Percentiles rank a stretch among this genome's conserved stretches.
phyloP scores from a whole-genome alignment of 2,113 vertebrate genomes.

The Anguilla japonica region DNA sequence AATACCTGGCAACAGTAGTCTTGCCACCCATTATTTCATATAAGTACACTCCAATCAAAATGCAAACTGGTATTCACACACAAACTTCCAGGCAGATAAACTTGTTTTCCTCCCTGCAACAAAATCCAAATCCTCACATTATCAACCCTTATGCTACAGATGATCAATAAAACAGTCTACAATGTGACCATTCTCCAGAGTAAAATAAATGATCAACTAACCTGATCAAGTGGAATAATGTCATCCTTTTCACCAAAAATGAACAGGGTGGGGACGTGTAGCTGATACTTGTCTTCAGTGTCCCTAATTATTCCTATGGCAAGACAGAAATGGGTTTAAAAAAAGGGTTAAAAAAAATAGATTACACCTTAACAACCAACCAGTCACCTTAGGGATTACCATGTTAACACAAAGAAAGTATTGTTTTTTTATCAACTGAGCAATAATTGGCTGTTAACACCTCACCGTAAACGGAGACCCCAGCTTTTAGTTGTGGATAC shows the following conservation, averaged over 20 bases:
- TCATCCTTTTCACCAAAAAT: slow-evolving; percentile 79
- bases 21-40: no score
- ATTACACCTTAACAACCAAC: neutral
- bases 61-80: neutral
- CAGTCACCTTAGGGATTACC: neutral
- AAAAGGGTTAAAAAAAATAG: slow-evolving; percentile 15
- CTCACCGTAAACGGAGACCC: slow-evolving; percentile 73
- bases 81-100: neutral
- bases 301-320: slow-evolving; percentile 71
- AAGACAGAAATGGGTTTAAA: slow-evolving; percentile 7
- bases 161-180: neutral
- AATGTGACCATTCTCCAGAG: neutral
- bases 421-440: neutral
- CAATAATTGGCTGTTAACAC: neutral
- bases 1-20: no score
- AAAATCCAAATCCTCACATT: no score
- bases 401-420: neutral
- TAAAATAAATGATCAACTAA: slow-evolving; percentile 31
- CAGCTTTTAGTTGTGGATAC: slow-evolving; percentile 68
- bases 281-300: slow-evolving; percentile 59
- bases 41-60: no score
- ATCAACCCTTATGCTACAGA: neutral
- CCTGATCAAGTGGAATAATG: slow-evolving; percentile 71
- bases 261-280: slow-evolving; percentile 76
- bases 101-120: no score